These are phyloP conservation scores for Sympetrum striolatum DNA, from an alignment of 2,888 invertebrate genomes.

Conservation along the genomic window DNA sequence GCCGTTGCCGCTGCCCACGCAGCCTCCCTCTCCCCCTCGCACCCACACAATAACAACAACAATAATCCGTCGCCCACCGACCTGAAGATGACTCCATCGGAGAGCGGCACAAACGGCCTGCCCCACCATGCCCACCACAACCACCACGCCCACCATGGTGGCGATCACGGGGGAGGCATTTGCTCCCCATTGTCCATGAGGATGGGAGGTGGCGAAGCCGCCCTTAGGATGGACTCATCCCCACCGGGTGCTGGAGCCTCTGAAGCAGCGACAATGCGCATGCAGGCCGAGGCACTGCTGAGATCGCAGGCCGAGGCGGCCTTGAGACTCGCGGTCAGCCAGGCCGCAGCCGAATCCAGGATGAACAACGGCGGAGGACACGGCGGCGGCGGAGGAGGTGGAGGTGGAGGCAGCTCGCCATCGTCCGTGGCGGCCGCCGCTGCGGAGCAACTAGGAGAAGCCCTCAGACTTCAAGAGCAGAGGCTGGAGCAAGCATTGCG, in stretches of 20 bases:
- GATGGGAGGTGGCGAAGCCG: conserved; percentile 71
- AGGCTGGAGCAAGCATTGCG: conserved; percentile 82
- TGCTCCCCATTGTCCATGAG: neutral
- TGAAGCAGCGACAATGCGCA: conserved; percentile 64
- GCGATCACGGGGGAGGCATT: conserved; percentile 58
- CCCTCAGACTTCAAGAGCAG: conserved; percentile 72
- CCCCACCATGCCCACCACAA: conserved; percentile 56
- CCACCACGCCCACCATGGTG: conserved; percentile 59
- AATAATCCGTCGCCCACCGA: conserved; percentile 34
- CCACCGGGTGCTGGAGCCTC: conserved; percentile 59
- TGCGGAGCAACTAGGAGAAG: conserved; percentile 67
- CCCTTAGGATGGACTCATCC: conserved; percentile 77
- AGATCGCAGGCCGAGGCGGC: conserved; percentile 87
- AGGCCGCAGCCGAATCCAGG: conserved; percentile 64
- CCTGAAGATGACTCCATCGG: conserved; percentile 53
- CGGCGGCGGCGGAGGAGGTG: conserved; percentile 57
- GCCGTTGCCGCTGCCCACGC: conserved; percentile 33
- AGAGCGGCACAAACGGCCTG: conserved; percentile 75
- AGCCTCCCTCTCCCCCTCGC: neutral
- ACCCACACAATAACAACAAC: conserved; percentile 32
- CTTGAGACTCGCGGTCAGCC: conserved; percentile 77
- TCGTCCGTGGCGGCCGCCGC: conserved; percentile 68
- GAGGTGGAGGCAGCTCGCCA: conserved; percentile 55
- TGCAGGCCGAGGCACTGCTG: conserved; percentile 80
- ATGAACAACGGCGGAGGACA: conserved; percentile 57